Evolutionary conservation across 2,113 vertebrate species (phyloP).

Genomic region (Ptilorrhoa leucosticta): DNA sequence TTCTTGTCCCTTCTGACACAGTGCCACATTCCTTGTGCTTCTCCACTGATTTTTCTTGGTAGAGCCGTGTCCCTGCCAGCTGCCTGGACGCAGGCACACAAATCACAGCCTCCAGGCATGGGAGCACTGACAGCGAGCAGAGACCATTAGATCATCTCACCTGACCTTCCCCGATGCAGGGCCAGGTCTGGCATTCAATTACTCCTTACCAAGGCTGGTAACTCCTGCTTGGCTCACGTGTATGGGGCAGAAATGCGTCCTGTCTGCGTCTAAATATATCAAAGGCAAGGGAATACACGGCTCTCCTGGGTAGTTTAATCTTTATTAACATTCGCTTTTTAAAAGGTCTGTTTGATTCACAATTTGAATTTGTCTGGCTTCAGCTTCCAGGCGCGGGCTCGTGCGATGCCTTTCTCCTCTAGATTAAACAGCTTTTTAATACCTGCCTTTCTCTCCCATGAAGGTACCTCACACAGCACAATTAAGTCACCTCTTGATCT

Average conservation of each 20-base stretch:
- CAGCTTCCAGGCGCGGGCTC: background rate
- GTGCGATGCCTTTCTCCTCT: background rate
- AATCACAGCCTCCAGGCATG: background rate
- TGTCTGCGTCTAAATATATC: background rate
- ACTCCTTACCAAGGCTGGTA: background rate
- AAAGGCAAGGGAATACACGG: background rate
- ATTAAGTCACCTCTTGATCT: constrained; percentile 49
- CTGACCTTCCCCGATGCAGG: constrained; percentile 1
- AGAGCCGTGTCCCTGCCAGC: background rate
- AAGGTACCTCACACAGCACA: constrained; percentile 28
- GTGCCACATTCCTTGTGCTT: background rate
- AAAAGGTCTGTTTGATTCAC: constrained; percentile 31
- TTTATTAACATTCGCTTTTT: constrained; percentile 22
- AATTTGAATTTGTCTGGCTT: constrained; percentile 38
- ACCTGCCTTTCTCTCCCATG: background rate
- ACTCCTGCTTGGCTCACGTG: background rate
- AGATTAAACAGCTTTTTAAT: constrained; percentile 39
- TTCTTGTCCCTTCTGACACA: background rate
- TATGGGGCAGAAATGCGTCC: background rate
- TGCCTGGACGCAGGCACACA: background rate
- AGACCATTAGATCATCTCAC: background rate
- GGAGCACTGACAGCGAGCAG: background rate
- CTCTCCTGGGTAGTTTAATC: constrained; percentile 42
- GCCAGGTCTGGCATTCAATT: background rate
- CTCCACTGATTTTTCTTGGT: background rate